Evolutionary conservation across 2,113 vertebrate genomes (phyloP), one percentile per base, ranked within the genome.

Genomic region (Monarcha castaneiventris): DNA sequence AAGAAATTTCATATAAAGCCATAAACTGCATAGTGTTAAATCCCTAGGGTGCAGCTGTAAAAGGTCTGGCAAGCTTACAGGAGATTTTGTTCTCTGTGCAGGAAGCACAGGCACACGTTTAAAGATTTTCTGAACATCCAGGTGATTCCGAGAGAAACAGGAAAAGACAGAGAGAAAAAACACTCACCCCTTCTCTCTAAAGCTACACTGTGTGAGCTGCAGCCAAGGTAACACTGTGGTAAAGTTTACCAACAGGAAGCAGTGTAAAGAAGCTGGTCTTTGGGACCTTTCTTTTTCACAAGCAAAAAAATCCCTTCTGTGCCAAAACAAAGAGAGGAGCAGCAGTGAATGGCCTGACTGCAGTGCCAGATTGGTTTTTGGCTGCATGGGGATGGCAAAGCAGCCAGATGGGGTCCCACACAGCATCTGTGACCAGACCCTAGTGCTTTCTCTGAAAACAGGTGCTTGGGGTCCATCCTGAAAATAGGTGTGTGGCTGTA

Each of bases 61-160:
- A 96, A 75, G 48, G 82, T 80, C 75, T 92, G 90, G 74, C 44
- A 90, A 74, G 86, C 87, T 89, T 95, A 68, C 64, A 79, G 72
- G 49, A 93, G 75, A 63, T 88, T 86, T 77, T 72, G 26, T 58
- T 89, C 88, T 84, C 86, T 13, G 18, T 46, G n/a, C 75, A 94
- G 88, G 79, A 80, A 91, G 49, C 75, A 83, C 4, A 8, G 68
- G 73, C 49, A 46, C 0, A 0, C 46, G 1, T 79, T 86, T 77
- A 71, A 77, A 90, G 35, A 54, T 75, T 84, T 83, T 85, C 59
- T n/a, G 22, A 91, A 25, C 59, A 33, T 73, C 35, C 59, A 88
- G 78, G 63, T 5, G 5, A 80, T 80, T 94, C 48, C 43, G 39
- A 56, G 75, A 62, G 75, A 91, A 87, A 54, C 7, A 55, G 32